These are phyloP conservation scores for Rutilus rutilus DNA, from an alignment of 2,113 vertebrate species.

Conservation along the genomic window DNA sequence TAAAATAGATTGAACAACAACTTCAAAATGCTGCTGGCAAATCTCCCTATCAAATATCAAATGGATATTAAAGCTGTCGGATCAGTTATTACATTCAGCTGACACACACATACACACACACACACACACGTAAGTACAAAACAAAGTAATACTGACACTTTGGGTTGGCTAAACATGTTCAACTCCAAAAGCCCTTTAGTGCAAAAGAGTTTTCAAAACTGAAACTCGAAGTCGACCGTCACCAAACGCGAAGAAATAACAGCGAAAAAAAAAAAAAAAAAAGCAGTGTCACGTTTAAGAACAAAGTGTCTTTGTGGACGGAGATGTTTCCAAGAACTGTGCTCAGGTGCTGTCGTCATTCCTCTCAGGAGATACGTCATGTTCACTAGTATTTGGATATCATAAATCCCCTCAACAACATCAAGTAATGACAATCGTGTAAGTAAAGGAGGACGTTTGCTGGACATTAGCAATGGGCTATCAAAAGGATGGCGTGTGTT, in stretches of 20 bases:
- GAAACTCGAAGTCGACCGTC: neutral
- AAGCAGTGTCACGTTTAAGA: neutral
- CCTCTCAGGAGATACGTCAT: neutral
- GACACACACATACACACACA: slow-evolving; percentile 21
- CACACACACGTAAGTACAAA: neutral
- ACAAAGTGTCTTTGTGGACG: slow-evolving; percentile 19
- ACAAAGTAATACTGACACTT: slow-evolving; percentile 62
- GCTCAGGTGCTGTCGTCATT: neutral
- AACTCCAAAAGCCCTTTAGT: slow-evolving; percentile 24
- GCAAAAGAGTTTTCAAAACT: slow-evolving; percentile 5
- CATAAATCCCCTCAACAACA: slow-evolving; percentile 25
- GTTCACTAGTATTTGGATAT: slow-evolving; percentile 19
- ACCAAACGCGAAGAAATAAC: neutral
- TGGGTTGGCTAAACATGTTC: neutral
- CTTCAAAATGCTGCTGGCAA: slow-evolving; percentile 47
- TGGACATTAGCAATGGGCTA: slow-evolving; percentile 23
- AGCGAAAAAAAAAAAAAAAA: neutral
- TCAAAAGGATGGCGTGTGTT: slow-evolving; percentile 14
- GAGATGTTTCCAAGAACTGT: slow-evolving; percentile 1
- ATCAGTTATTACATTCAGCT: slow-evolving; percentile 69
- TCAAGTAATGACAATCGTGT: slow-evolving; percentile 7
- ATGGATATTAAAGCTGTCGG: slow-evolving; percentile 56
- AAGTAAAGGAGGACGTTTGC: neutral
- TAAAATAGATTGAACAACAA: slow-evolving; percentile 56
- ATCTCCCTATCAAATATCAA: slow-evolving; percentile 51